phyloP scores from a whole-genome alignment of 1,140 invertebrate genomes.

The Acromyrmex echinatior region DNA sequence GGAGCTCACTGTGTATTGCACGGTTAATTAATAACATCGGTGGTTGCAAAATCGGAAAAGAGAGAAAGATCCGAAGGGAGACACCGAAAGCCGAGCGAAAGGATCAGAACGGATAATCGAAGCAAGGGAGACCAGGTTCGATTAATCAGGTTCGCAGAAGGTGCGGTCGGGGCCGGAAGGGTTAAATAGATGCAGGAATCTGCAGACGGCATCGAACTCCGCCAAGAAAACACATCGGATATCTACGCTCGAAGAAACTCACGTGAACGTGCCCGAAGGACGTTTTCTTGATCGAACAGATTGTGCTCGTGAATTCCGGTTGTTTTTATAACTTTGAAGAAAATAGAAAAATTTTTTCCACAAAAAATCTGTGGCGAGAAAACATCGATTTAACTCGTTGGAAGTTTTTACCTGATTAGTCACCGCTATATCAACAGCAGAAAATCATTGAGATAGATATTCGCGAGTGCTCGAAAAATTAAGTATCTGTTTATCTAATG shows the following conservation, averaged over 20 bases:
- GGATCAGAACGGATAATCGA: constrained; percentile 71
- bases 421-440: not conserved
- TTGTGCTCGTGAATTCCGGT: constrained; percentile 10
- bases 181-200: constrained; percentile 85
- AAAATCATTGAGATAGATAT: not conserved
- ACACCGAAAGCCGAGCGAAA: constrained; percentile 59
- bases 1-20: not conserved
- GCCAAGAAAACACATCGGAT: constrained; percentile 61
- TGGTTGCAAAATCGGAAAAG: constrained; percentile 31
- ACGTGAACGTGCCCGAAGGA: constrained; percentile 19
- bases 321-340: not conserved
- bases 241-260: constrained; percentile 11
- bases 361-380: not conserved
- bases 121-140: constrained; percentile 50
- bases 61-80: constrained; percentile 14
- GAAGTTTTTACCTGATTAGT: not conserved
- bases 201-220: constrained; percentile 79
- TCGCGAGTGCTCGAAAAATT: not conserved
- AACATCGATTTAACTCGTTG: not conserved
- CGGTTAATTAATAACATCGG: constrained; percentile 72
- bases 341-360: not conserved
- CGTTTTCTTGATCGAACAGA: constrained; percentile 26
- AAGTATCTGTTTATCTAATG: not conserved
- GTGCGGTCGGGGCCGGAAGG: constrained; percentile 30
- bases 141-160: constrained; percentile 24